phyloP scores from a whole-genome alignment of 2,888 invertebrate genomes.

The Plebejus argus region DNA sequence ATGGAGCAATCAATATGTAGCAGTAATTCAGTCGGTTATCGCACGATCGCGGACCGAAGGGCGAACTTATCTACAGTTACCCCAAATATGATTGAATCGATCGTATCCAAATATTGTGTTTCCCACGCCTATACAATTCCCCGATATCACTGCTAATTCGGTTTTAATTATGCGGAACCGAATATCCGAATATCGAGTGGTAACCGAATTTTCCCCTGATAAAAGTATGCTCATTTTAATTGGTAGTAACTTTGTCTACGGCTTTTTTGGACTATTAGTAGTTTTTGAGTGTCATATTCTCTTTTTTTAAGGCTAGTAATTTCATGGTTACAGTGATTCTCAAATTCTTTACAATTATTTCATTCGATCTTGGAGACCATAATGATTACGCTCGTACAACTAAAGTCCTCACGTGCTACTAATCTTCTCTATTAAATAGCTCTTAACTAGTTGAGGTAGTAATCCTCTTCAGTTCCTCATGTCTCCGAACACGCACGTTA shows the following conservation, averaged over 20 bases:
- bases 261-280: no score
- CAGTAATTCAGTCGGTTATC: constrained; percentile 6
- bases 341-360: no score
- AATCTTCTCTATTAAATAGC: background rate
- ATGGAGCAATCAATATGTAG: constrained; percentile 2
- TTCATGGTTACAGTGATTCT: no score
- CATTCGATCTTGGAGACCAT: no score
- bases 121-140: constrained; percentile 4
- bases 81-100: constrained; percentile 19
- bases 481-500: background rate
- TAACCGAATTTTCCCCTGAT: background rate
- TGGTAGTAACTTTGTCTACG: no score
- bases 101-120: constrained; percentile 14
- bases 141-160: background rate
- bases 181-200: background rate
- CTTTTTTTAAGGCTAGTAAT: no score
- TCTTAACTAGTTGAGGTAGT: background rate
- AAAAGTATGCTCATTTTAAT: no score
- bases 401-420: background rate
- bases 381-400: background rate
- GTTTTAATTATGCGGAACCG: constrained; percentile 5
- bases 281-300: no score
- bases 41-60: constrained; percentile 14
- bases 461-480: no score
- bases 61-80: constrained; percentile 19